Percentiles rank a stretch among this genome's conserved stretches.
Conservation (phyloP, 2,113 vertebrate species). For the Burhinus bistriatus region DNA sequence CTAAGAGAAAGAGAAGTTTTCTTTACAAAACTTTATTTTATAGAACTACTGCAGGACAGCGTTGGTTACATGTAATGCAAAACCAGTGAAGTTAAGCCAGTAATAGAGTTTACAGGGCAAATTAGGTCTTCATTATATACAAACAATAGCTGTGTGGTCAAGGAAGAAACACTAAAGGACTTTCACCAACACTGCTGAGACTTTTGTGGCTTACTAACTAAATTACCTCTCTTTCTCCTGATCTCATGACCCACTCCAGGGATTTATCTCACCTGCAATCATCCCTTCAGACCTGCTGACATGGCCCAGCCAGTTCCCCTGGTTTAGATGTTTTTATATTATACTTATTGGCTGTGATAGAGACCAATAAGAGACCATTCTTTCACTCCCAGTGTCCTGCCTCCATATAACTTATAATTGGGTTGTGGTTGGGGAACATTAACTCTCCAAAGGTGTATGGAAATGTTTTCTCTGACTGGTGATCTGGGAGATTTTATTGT, state of each 20-base stretch:
- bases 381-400: neutral
- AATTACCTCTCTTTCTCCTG: neutral
- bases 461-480: constrained; percentile 47
- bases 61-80: neutral
- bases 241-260: neutral
- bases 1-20: neutral
- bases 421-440: constrained; percentile 27
- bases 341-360: neutral
- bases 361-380: neutral
- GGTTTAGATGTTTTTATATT: neutral
- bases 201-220: neutral
- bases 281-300: neutral
- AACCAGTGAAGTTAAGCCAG: neutral
- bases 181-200: neutral
- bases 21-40: neutral
- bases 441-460: constrained; percentile 16
- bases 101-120: neutral
- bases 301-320: neutral
- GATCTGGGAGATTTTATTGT: constrained; percentile 46
- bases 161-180: neutral
- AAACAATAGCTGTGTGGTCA: neutral
- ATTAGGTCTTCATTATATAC: neutral
- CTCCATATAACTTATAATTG: neutral
- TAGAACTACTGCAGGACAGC: neutral
- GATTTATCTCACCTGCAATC: neutral